These are phyloP conservation scores for Malacoraja senta DNA, from an alignment of 2,797 vertebrate species.

Conservation along the genomic window DNA sequence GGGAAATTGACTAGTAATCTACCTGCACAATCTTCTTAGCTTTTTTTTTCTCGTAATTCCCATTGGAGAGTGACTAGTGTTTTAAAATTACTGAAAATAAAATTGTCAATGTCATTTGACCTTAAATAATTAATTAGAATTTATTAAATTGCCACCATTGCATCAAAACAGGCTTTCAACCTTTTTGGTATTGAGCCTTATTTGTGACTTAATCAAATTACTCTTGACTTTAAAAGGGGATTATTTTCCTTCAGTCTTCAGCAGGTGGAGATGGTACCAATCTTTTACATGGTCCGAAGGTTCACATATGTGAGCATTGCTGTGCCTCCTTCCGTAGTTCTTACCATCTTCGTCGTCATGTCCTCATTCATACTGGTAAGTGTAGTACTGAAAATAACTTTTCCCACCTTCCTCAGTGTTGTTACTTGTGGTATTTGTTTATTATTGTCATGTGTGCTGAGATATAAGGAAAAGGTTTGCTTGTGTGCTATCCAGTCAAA, in stretches of 20 bases:
- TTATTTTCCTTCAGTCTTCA: slow-evolving; percentile 56
- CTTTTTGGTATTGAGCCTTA: background rate
- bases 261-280: slow-evolving; percentile 77
- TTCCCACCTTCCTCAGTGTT: background rate
- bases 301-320: slow-evolving; percentile 96
- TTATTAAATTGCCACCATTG: background rate
- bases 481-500: too few relatives aligned
- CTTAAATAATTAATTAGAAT: background rate
- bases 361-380: slow-evolving; percentile 94
- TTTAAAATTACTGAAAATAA: too few relatives aligned
- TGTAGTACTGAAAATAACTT: slow-evolving; percentile 28
- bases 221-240: background rate
- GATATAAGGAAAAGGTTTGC: too few relatives aligned
- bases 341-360: slow-evolving; percentile 93
- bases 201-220: background rate
- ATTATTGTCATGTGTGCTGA: too few relatives aligned
- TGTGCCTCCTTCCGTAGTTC: slow-evolving; percentile 97
- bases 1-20: background rate
- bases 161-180: background rate
- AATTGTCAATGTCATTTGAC: background rate
- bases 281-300: slow-evolving; percentile 86
- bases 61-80: background rate
- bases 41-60: background rate
- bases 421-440: background rate
- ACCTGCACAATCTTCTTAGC: background rate